Percentiles rank a stretch among this genome's conserved stretches.
phyloP scores from a whole-genome alignment of 2,797 vertebrate species.

The Streptopelia turtur region DNA sequence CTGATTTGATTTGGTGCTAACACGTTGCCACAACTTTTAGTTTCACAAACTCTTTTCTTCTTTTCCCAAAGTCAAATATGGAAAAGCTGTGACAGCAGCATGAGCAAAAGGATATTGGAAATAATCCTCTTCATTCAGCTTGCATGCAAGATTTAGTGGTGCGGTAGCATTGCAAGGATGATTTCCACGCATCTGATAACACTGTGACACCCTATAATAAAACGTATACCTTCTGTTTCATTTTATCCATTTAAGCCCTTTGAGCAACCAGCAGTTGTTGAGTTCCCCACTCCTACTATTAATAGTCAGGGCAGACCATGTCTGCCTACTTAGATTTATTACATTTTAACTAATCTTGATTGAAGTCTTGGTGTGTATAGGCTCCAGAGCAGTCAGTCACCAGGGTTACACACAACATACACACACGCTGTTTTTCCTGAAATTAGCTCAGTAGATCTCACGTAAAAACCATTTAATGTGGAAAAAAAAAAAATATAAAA shows the following conservation, averaged over 20 bases:
- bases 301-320: constrained; percentile 38
- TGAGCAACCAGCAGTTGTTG: constrained; percentile 74
- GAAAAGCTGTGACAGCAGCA: constrained; percentile 57
- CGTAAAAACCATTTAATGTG: neutral
- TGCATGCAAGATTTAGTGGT: constrained; percentile 52
- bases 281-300: constrained; percentile 64
- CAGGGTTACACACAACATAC: constrained; percentile 25
- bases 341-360: constrained; percentile 71
- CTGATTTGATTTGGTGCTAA: constrained; percentile 1
- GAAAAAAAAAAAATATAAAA: accelerated
- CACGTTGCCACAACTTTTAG: constrained; percentile 24
- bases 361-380: constrained; percentile 44
- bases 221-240: constrained; percentile 69
- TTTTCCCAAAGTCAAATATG: constrained; percentile 59
- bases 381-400: constrained; percentile 42
- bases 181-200: constrained; percentile 69
- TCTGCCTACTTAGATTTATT: constrained; percentile 73
- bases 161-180: constrained; percentile 62
- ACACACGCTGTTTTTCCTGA: neutral
- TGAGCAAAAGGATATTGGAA: constrained; percentile 63
- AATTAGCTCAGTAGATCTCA: neutral
- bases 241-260: constrained; percentile 74
- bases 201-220: constrained; percentile 68
- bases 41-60: constrained; percentile 20
- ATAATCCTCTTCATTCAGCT: constrained; percentile 63